Evolutionary conservation across 2,888 invertebrate species (phyloP).

Genomic region (Lottia scabra): DNA sequence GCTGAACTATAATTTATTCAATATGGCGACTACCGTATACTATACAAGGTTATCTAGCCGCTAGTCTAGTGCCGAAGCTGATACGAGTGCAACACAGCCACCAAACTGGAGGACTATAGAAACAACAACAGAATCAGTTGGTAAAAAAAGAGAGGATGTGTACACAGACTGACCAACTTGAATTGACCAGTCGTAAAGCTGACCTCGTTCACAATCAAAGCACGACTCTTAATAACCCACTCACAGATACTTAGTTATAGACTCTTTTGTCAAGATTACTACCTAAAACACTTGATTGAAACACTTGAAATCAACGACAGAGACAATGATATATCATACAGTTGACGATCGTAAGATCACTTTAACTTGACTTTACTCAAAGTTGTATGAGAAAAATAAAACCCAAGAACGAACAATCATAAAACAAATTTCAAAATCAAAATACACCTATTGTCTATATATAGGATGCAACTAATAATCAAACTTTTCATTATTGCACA

Average conservation of each 20-base stretch:
- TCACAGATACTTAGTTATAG: not conserved
- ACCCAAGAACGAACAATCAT: too few species aligned
- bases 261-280: too few species aligned
- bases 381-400: not conserved
- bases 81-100: too few species aligned
- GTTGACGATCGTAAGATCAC: too few species aligned
- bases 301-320: not conserved
- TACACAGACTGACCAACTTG: slow-evolving; percentile 5
- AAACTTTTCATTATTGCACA: too few species aligned
- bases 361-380: not conserved
- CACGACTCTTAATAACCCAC: not conserved
- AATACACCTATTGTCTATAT: too few species aligned
- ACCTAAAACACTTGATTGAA: not conserved
- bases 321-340: slow-evolving; percentile 6
- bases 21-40: too few species aligned
- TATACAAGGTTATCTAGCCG: too few species aligned
- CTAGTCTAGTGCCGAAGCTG: too few species aligned
- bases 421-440: too few species aligned
- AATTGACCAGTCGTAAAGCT: not conserved
- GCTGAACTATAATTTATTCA: too few species aligned
- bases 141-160: not conserved
- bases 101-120: not conserved
- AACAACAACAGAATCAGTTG: not conserved
- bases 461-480: too few species aligned
- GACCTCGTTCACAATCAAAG: slow-evolving; percentile 2